Evolutionary conservation across 2,888 invertebrate species (phyloP), one percentile per base, ranked within the genome.

Genomic region (Prenolepis imparis): DNA sequence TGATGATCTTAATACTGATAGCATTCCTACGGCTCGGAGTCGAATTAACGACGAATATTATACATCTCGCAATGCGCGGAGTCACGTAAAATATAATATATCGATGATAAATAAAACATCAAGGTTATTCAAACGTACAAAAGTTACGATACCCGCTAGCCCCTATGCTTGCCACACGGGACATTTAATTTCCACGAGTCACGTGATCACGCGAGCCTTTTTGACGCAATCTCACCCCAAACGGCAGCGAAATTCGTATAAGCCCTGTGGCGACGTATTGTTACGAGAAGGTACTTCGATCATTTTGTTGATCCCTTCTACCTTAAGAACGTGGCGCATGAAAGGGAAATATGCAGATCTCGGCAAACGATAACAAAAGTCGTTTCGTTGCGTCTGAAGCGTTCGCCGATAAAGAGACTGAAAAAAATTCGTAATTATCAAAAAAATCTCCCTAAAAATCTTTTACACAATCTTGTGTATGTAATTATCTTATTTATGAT

Each of bases 151-250:
- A 70, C 18, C 18, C 18, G 15, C 41, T 44, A 6, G 18, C 57
- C 18, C 9, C 77, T 39, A 67, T 28, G 28, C 68, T 68, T 52
- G n/a, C 48, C 48, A 52, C 32, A 32, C 52, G 68, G 48, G 4
- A 70, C 44, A 36, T 80, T 80, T 80, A 80, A 80, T 68, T 80
- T 80, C 68, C 36, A 59, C 24, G 44, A 70, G 44, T 61, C 78
- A 80, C 70, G 78, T 80, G 78, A 80, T 80, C 78, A 80, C 78
- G 78, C 70, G 78, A 80, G 70, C 70, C 8, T 24, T 68, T 44
- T 59, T 41, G 18, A 24, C 68, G 59, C 24, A 68, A 68, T 2
- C 44, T 78, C 44, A 59, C 78, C 3, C 48, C 44, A 78, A 78
- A 32, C 67, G 18, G 36, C 21, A 48, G 24, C 24, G 32, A 80